These are phyloP conservation scores for Pachycephala philippinensis DNA, from an alignment of 2,113 vertebrate species.

Conservation along the genomic window DNA sequence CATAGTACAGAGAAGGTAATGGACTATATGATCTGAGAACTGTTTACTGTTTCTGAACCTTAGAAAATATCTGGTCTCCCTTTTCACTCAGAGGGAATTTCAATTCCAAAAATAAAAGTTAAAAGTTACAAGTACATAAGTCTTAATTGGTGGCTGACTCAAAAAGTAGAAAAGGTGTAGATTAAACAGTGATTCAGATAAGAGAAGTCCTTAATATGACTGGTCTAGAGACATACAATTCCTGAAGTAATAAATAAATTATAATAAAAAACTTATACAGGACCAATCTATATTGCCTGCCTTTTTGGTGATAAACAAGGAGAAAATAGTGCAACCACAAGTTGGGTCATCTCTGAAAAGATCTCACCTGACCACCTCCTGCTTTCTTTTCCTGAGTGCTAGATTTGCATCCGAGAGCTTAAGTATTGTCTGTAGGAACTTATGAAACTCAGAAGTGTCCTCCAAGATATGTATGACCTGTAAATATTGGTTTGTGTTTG, in stretches of 20 bases:
- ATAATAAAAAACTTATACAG: not conserved
- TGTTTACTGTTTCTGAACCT: not conserved
- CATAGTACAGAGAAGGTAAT: not conserved
- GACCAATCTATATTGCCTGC: not conserved
- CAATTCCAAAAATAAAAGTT: not conserved
- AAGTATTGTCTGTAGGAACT: not conserved
- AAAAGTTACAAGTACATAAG: not conserved
- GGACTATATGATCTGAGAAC: not conserved
- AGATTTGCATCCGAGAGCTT: not conserved
- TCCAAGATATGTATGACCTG: not conserved
- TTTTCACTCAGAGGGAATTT: not conserved
- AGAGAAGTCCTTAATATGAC: not conserved
- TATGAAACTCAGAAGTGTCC: not conserved
- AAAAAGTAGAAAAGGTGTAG: not conserved
- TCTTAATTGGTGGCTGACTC: not conserved
- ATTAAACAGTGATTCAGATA: not conserved
- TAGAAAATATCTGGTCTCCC: not conserved
- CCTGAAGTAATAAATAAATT: not conserved
- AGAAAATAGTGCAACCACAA: not conserved
- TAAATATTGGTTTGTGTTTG: constrained; percentile 20
- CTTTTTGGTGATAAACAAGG: not conserved
- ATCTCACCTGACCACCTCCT: not conserved
- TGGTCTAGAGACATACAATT: not conserved
- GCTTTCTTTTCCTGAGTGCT: not conserved
- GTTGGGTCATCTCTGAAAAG: not conserved